Evolutionary conservation across 2,888 invertebrate species (phyloP).

Genomic region (Sphaerophoria taeniata): DNA sequence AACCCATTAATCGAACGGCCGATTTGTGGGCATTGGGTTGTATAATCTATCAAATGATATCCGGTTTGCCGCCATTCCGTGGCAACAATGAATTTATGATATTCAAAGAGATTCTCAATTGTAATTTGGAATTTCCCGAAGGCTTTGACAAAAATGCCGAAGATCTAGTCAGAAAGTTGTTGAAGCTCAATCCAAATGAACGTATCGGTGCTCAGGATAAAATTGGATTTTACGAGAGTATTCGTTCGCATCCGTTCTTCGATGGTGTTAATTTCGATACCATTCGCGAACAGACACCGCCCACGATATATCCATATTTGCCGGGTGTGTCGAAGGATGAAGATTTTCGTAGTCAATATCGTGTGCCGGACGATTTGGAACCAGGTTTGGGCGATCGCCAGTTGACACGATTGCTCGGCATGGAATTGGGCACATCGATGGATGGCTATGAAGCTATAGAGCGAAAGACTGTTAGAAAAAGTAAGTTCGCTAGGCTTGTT

Average conservation of each 20-base stretch:
- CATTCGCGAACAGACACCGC: slow-evolving; percentile 90
- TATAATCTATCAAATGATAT: slow-evolving; percentile 98
- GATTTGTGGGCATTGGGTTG: slow-evolving; percentile 99
- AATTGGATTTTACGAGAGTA: slow-evolving; percentile 89
- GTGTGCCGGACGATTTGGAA: slow-evolving; percentile 90
- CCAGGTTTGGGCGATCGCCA: slow-evolving; percentile 94
- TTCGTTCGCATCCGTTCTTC: slow-evolving; percentile 95
- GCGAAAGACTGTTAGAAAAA: slow-evolving; percentile 76
- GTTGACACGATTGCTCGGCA: slow-evolving; percentile 89
- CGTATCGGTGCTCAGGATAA: slow-evolving; percentile 92
- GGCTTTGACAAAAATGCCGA: slow-evolving; percentile 94
- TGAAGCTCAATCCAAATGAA: slow-evolving; percentile 91
- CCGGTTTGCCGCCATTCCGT: slow-evolving; percentile 95
- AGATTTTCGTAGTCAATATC: slow-evolving; percentile 86
- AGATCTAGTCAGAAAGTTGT: slow-evolving; percentile 92
- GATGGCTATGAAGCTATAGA: slow-evolving; percentile 70
- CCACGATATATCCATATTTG: slow-evolving; percentile 91
- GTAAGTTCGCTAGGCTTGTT: slow-evolving; percentile 59
- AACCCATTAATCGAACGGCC: slow-evolving; percentile 89
- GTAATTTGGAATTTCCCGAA: slow-evolving; percentile 96
- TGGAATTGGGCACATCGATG: slow-evolving; percentile 84
- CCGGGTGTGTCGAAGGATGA: slow-evolving; percentile 89
- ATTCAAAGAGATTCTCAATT: slow-evolving; percentile 96
- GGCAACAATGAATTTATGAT: slow-evolving; percentile 97
- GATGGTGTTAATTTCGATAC: slow-evolving; percentile 91